A percentile compares a stretch with the other conserved stretches of the same genome.
phyloP scores from a whole-genome alignment of 2,113 vertebrate genomes.

The Laterallus jamaicensis region DNA sequence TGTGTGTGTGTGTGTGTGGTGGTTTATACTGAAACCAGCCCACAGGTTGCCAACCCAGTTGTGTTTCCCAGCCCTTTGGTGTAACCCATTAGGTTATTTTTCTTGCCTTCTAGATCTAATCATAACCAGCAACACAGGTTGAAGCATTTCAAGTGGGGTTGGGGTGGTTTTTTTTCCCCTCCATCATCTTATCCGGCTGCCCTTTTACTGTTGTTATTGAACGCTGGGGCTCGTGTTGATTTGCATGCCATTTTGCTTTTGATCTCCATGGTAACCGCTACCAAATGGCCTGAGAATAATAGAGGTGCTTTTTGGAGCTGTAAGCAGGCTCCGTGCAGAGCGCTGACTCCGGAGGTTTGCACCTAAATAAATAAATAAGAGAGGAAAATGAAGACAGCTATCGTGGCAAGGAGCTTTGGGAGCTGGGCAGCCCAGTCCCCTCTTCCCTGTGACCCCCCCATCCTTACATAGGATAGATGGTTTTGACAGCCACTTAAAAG shows the following conservation, averaged over 20 bases:
- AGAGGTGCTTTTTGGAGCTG: conserved; percentile 63
- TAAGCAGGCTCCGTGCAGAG: conserved; percentile 41
- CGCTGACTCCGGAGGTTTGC: conserved; percentile 13
- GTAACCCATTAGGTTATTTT: conserved; percentile 14
- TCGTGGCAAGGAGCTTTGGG: background rate
- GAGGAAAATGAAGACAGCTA: background rate
- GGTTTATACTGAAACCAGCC: accelerated
- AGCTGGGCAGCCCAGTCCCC: accelerated
- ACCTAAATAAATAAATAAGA: background rate
- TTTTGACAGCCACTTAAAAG: background rate
- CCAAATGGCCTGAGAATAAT: conserved; percentile 78
- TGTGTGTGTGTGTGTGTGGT: accelerated
- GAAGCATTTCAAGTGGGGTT: conserved; percentile 7
- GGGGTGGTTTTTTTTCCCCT: background rate
- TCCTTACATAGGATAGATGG: background rate
- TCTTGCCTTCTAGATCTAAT: conserved; percentile 20
- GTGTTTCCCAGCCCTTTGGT: background rate
- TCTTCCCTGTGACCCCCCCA: background rate
- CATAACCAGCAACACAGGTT: conserved; percentile 28
- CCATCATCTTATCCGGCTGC: background rate
- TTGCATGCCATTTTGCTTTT: conserved; percentile 81
- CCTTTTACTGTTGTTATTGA: conserved; percentile 68
- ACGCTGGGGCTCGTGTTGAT: conserved; percentile 69
- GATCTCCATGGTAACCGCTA: conserved; percentile 80
- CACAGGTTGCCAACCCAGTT: background rate